These are phyloP conservation scores for Drosophila robusta DNA, from an alignment of 2,888 invertebrate species.

Conservation along the genomic window DNA sequence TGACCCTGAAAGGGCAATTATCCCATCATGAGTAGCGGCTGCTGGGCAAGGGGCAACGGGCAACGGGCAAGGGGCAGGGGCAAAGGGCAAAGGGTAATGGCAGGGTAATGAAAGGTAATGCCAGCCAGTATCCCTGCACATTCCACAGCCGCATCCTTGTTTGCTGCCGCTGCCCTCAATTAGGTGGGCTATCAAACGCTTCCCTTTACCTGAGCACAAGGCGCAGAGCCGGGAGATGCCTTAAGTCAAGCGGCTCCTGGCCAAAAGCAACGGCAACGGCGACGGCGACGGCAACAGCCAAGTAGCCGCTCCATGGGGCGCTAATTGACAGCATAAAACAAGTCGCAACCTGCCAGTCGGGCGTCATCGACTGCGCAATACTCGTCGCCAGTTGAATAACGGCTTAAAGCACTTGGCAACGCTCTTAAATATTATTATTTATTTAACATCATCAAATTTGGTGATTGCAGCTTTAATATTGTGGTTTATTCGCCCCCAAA, in stretches of 20 bases:
- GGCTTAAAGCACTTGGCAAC: no score
- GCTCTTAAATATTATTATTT: no score
- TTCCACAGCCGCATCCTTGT: constrained; percentile 18
- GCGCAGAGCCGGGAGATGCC: constrained; percentile 5
- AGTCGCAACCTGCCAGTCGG: background rate
- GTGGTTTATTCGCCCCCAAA: no score
- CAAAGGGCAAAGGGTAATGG: constrained; percentile 30
- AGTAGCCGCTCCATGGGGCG: constrained; percentile 69
- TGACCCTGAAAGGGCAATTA: constrained; percentile 75
- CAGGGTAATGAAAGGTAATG: constrained; percentile 29
- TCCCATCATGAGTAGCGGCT: constrained; percentile 46
- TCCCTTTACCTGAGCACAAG: constrained; percentile 31
- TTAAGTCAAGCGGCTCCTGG: constrained; percentile 30
- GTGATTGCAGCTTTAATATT: no score
- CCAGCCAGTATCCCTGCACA: background rate
- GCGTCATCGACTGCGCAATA: background rate
- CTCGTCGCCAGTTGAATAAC: no score
- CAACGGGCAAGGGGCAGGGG: no score
- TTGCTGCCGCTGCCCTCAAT: constrained; percentile 58
- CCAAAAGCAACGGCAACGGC: no score
- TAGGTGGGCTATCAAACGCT: constrained; percentile 44
- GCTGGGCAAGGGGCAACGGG: constrained; percentile 34
- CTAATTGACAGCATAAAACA: constrained; percentile 62
- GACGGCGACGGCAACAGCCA: constrained; percentile 51
- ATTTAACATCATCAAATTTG: no score